Conservation (phyloP, 1,140 invertebrate genomes). For the Bombus turneri region DNA sequence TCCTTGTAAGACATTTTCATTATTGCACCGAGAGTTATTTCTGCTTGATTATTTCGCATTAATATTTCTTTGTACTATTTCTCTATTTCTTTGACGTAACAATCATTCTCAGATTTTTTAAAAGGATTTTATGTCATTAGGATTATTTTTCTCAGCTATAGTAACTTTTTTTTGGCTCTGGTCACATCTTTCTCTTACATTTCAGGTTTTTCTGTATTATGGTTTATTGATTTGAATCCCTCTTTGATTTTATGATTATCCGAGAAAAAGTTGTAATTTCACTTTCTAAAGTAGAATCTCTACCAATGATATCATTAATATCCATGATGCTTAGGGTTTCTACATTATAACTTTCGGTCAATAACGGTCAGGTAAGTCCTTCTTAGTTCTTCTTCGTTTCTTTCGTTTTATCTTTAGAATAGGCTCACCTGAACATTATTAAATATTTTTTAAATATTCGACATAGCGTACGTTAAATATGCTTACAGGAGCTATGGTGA, state of each 20-base stretch:
- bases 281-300: conserved; percentile 71
- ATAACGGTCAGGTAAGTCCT: conserved; percentile 62
- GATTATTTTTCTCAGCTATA: neutral
- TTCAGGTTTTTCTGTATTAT: neutral
- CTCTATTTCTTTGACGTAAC: too few species aligned
- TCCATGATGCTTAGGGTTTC: conserved; percentile 75
- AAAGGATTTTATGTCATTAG: too few species aligned
- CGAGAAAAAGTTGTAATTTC: conserved; percentile 75
- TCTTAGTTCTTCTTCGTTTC: conserved; percentile 58
- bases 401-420: conserved; percentile 68
- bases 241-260: conserved; percentile 76
- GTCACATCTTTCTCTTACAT: neutral
- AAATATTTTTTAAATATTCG: conserved; percentile 67
- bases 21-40: neutral
- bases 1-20: neutral
- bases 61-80: too few species aligned
- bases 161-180: neutral
- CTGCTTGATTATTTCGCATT: neutral
- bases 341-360: conserved; percentile 71
- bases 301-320: conserved; percentile 75
- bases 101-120: too few species aligned
- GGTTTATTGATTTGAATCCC: conserved; percentile 22
- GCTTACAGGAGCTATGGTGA: neutral
- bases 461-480: conserved; percentile 21
- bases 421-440: conserved; percentile 64